Evolutionary conservation across 2,888 invertebrate species (phyloP).

Genomic region (Belgica antarctica): DNA sequence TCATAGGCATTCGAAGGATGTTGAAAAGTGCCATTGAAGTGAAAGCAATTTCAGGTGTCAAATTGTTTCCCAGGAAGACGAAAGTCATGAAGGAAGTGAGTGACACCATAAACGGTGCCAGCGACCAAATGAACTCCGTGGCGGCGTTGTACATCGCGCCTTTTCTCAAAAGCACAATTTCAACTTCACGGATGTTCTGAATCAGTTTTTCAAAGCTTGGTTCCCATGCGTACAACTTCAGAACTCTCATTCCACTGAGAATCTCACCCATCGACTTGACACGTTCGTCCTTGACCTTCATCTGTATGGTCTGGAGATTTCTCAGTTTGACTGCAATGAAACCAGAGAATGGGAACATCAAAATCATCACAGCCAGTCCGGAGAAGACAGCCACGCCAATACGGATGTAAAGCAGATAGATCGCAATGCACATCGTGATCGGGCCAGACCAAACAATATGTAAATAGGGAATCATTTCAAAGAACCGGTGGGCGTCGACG

Average conservation of each 20-base stretch:
- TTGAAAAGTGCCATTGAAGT: slow-evolving; percentile 61
- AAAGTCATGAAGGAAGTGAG: slow-evolving; percentile 52
- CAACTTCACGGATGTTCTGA: slow-evolving; percentile 58
- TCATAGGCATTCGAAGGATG: slow-evolving; percentile 59
- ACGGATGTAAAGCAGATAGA: slow-evolving; percentile 57
- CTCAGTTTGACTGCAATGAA: slow-evolving; percentile 55
- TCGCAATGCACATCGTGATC: slow-evolving; percentile 58
- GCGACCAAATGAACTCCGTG: slow-evolving; percentile 62
- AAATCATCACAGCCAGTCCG: slow-evolving; percentile 56
- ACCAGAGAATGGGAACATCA: slow-evolving; percentile 59
- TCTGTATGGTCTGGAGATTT: slow-evolving; percentile 56
- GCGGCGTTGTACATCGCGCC: slow-evolving; percentile 59
- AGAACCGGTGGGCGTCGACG: slow-evolving; percentile 56
- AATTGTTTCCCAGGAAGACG: slow-evolving; percentile 54
- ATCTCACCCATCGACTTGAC: slow-evolving; percentile 61
- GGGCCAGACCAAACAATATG: slow-evolving; percentile 58
- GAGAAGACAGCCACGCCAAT: slow-evolving; percentile 61
- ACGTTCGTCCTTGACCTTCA: slow-evolving; percentile 59
- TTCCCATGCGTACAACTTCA: slow-evolving; percentile 66
- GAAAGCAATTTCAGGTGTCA: slow-evolving; percentile 59
- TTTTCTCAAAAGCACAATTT: slow-evolving; percentile 59
- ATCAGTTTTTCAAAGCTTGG: slow-evolving; percentile 60
- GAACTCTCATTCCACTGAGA: slow-evolving; percentile 60
- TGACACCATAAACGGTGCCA: slow-evolving; percentile 62
- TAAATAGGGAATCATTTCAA: slow-evolving; percentile 54